Conservation (phyloP, 2,888 invertebrate genomes). For the Platycnemis pennipes region DNA sequence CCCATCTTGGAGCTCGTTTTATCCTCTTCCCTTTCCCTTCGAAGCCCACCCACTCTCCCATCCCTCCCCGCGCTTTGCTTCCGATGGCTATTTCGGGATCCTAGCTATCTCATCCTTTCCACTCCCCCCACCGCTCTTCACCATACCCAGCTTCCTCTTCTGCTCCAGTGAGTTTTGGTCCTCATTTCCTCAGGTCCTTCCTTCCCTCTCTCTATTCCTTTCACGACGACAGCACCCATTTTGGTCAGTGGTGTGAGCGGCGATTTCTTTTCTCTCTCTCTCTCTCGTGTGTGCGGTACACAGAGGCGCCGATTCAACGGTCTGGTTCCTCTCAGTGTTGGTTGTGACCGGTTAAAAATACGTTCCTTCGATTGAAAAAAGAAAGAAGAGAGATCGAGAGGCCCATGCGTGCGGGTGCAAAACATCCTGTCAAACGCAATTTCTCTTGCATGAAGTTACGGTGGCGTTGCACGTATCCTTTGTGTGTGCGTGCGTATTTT, state of each 20-base stretch:
- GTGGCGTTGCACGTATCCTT: too few relatives aligned
- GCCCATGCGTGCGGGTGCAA: background rate
- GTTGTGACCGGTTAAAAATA: background rate
- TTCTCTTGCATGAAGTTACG: background rate
- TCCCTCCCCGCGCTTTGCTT: conserved; percentile 44
- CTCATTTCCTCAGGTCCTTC: background rate
- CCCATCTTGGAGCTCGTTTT: conserved; percentile 41
- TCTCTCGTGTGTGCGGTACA: background rate
- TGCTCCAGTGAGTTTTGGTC: conserved; percentile 23
- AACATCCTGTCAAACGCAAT: background rate
- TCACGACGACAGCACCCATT: conserved; percentile 22
- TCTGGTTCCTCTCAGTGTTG: conserved; percentile 10
- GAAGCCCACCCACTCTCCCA: background rate
- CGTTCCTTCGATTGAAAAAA: background rate
- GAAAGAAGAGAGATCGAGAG: too few relatives aligned
- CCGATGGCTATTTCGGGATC: background rate
- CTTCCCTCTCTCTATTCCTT: background rate
- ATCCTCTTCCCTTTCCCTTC: conserved; percentile 56
- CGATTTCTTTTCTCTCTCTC: background rate
- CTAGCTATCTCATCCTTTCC: background rate
- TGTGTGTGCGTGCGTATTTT: too few relatives aligned
- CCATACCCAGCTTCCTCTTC: background rate
- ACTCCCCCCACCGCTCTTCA: background rate
- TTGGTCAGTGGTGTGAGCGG: background rate
- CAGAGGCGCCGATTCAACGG: background rate